A percentile compares a stretch with the other conserved stretches of the same genome.
phyloP scores from a whole-genome alignment of 2,797 vertebrate genomes.

The Heliangelus exortis region DNA sequence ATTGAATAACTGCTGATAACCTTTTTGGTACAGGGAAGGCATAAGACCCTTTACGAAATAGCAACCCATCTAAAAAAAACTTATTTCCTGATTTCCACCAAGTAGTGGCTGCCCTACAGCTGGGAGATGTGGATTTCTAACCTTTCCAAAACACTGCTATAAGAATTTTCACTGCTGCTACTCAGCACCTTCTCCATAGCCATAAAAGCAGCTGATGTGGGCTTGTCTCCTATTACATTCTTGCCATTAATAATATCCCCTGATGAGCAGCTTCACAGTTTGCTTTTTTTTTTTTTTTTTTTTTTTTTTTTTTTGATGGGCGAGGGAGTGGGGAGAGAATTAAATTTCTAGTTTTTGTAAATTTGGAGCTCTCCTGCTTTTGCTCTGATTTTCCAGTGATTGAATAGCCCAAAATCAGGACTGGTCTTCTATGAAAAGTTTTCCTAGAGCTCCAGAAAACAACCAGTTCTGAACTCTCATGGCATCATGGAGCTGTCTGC shows the following conservation, averaged over 20 bases:
- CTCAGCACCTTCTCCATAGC: neutral
- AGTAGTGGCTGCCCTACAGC: neutral
- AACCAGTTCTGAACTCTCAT: neutral
- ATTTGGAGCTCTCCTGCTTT: neutral
- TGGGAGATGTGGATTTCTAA: neutral
- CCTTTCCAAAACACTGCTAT: neutral
- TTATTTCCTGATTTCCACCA: neutral
- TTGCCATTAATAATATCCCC: neutral
- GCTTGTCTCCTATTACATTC: neutral
- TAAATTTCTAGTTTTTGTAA: neutral
- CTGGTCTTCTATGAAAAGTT: neutral
- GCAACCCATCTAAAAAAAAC: neutral
- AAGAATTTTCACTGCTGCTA: neutral
- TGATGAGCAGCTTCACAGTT: neutral
- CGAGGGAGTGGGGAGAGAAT: neutral
- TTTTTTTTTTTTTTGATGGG: neutral
- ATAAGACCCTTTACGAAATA: neutral
- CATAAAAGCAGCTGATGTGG: neutral
- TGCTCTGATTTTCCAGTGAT: neutral
- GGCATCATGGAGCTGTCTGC: neutral
- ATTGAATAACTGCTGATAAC: neutral
- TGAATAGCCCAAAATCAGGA: neutral
- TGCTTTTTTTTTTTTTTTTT: neutral
- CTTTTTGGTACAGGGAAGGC: constrained; percentile 2
- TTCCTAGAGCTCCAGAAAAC: neutral